A percentile compares a stretch with the other conserved stretches of the same genome.
phyloP scores from a whole-genome alignment of 2,888 invertebrate species.

The Drosophila silvestris region DNA sequence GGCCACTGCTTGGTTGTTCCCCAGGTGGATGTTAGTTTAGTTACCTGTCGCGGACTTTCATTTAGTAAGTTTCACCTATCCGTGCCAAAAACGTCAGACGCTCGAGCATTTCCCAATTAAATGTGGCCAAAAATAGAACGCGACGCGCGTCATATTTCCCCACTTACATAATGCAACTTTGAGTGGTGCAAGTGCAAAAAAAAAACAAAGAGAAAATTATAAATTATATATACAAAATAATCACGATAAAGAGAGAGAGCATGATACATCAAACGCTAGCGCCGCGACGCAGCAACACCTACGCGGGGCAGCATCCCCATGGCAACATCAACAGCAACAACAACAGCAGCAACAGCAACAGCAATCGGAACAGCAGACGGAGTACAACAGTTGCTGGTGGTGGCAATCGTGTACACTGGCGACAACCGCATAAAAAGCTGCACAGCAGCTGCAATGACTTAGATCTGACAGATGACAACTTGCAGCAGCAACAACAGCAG shows the following conservation, averaged over 20 bases:
- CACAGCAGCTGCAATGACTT: conserved; percentile 79
- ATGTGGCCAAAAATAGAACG: conserved; percentile 51
- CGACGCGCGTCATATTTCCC: conserved; percentile 37
- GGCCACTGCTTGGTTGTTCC: conserved; percentile 10
- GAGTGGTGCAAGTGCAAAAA: conserved; percentile 36
- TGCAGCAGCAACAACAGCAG: conserved; percentile 40
- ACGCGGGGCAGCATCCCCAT: conserved; percentile 48
- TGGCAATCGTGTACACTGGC: conserved; percentile 47
- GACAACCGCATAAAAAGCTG: conserved; percentile 59
- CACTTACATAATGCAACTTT: conserved; percentile 61
- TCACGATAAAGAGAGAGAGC: not conserved
- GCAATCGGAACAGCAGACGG: conserved; percentile 17
- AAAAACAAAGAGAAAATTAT: not conserved
- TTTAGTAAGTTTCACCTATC: conserved; percentile 70
- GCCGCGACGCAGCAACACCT: conserved; percentile 68
- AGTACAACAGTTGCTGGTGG: conserved; percentile 5
- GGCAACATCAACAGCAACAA: conserved; percentile 36
- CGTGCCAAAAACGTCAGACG: conserved; percentile 74
- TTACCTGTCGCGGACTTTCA: conserved; percentile 55
- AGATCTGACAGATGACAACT: conserved; percentile 56
- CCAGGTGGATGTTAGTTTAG: conserved; percentile 24
- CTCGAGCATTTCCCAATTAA: conserved; percentile 52
- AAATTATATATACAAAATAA: conserved; percentile 14
- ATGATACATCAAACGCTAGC: conserved; percentile 76
- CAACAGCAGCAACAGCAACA: conserved; percentile 22